phyloP scores from a whole-genome alignment of 2,113 vertebrate genomes.

The Uropsilus gracilis region DNA sequence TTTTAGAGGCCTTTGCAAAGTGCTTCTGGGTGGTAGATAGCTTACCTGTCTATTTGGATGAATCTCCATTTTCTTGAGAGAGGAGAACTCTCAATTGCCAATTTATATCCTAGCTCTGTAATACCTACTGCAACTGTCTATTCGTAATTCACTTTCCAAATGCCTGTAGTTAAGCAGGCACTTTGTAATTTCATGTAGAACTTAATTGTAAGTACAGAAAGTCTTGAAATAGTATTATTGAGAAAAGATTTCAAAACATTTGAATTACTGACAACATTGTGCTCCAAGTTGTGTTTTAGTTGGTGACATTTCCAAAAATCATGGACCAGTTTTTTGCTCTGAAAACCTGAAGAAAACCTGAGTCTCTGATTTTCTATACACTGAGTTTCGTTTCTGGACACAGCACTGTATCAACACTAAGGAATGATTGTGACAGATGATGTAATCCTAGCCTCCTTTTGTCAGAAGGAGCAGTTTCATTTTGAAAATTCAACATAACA shows the following conservation, averaged over 20 bases:
- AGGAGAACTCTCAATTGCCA: background rate
- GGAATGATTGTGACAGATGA: background rate
- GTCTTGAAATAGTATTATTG: background rate
- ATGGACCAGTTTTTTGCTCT: background rate
- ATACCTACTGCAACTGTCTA: background rate
- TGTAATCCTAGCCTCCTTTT: background rate
- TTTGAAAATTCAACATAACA: slow-evolving; percentile 22
- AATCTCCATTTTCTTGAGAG: background rate
- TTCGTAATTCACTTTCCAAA: slow-evolving; percentile 17
- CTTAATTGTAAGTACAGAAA: background rate
- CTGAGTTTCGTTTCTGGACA: background rate
- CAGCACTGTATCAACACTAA: background rate
- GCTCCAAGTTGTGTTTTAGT: background rate
- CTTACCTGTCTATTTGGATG: slow-evolving; percentile 16
- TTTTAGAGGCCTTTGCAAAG: slow-evolving; percentile 35
- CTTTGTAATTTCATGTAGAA: slow-evolving; percentile 23
- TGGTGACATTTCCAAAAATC: background rate
- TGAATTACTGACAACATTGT: background rate
- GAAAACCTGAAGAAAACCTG: background rate
- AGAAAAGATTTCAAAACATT: background rate
- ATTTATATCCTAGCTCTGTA: too few relatives aligned
- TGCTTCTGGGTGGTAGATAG: background rate
- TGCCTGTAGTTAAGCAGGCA: background rate
- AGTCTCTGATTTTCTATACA: background rate
- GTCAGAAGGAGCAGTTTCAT: background rate